Base-by-base conservation (phyloP, 2,888 invertebrate genomes). In the Megamerina dolium region DNA sequence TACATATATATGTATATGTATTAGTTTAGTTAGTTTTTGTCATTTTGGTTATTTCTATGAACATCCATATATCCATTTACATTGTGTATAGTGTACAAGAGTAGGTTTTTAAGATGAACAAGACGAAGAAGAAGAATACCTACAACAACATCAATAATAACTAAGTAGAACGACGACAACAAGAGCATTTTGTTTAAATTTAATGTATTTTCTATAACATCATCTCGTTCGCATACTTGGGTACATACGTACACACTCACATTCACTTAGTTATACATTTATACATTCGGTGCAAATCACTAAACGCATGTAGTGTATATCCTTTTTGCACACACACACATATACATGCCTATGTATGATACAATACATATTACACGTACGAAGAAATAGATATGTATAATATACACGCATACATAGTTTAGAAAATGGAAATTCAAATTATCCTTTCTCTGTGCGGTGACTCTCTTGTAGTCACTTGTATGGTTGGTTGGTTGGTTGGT, bases 191-290 rank as follows among this genome's bases (percentile, higher is more conserved):
- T 51, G 54, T 58, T 58, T 56, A 60, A 61, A 61, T 60, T 63
- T 61, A 61, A 63, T 63, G 66, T 63, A 60, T 66, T 63, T 65
- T 63, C 66, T 59, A 63, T 64, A 57, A 59, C 53, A 55, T 51
- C 55, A 40, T 20, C 27, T 18, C 37, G 35, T 21, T 29, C 14
- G 36, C 41, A 8, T 12, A 35, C 40, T 35, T 33, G 32, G 17
- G 30, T 29, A 38, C 38, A 42, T 43, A 42, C 37, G 19, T 27
- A 23, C 35, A 29, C 26, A 31, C 21, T 36, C 16, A 14, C 23
- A 30, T n/a, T n/a, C n/a, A n/a, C n/a, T n/a, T n/a, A n/a, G n/a
- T n/a, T n/a, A n/a, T n/a, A n/a, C n/a, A n/a, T n/a, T n/a, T n/a
- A n/a, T n/a, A n/a, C n/a, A n/a, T n/a, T n/a, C n/a, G n/a, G n/a